A percentile compares a stretch with the other conserved stretches of the same genome.
phyloP scores from a whole-genome alignment of 2,888 invertebrate genomes.

The Ennomos erosarius region DNA sequence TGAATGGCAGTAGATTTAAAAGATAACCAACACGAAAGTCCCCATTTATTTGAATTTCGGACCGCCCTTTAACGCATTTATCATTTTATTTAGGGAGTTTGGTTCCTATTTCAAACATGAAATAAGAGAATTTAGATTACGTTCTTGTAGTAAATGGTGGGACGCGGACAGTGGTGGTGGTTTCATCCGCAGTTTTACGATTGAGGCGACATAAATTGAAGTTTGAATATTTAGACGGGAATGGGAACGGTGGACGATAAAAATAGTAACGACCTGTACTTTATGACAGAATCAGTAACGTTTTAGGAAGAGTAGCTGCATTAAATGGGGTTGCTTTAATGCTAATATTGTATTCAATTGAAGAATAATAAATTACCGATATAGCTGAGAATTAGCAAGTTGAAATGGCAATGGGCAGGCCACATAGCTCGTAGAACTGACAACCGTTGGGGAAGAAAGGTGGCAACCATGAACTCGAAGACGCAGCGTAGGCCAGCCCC shows the following conservation, averaged over 20 bases:
- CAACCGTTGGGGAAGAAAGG: no score
- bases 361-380: no score
- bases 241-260: slow-evolving; percentile 31
- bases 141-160: slow-evolving; percentile 17
- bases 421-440: no score
- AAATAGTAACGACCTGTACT: slow-evolving; percentile 30
- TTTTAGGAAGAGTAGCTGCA: slow-evolving; percentile 7
- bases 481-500: no score
- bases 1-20: slow-evolving; percentile 28
- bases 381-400: no score
- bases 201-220: slow-evolving; percentile 46
- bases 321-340: slow-evolving; percentile 9
- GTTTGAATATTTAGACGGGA: slow-evolving; percentile 44
- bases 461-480: no score
- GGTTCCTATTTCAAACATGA: slow-evolving; percentile 15
- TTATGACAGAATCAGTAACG: slow-evolving; percentile 25
- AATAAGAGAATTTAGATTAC: slow-evolving; percentile 28
- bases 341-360: neutral
- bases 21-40: slow-evolving; percentile 34
- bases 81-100: slow-evolving; percentile 24
- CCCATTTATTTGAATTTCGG: slow-evolving; percentile 29
- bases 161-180: slow-evolving; percentile 14
- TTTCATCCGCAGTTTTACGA: slow-evolving; percentile 41
- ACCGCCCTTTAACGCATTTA: slow-evolving; percentile 27
- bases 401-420: no score